These are phyloP conservation scores for Syndactyla subalaris DNA, from an alignment of 2,797 vertebrate species.

Conservation along the genomic window DNA sequence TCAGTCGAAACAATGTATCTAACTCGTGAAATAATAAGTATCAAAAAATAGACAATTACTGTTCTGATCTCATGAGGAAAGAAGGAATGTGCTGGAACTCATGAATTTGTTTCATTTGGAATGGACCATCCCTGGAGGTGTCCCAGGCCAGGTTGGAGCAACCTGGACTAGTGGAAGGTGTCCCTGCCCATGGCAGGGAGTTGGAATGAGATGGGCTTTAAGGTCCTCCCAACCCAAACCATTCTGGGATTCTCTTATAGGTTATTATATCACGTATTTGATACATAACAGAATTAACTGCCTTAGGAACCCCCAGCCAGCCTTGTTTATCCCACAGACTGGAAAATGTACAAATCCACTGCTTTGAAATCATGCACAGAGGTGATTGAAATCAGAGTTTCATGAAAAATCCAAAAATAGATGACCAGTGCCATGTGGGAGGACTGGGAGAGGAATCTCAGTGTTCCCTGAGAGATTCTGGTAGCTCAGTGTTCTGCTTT, in stretches of 20 bases:
- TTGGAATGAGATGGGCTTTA: not conserved
- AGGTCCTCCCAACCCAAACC: not conserved
- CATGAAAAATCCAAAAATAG: not conserved
- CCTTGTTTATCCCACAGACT: not conserved
- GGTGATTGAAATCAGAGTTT: not conserved
- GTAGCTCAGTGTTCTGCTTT: not conserved
- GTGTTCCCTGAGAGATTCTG: not conserved
- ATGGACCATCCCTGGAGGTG: not conserved
- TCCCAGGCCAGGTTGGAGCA: not conserved
- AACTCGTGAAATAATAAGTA: not conserved
- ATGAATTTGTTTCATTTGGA: not conserved
- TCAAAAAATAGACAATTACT: not conserved
- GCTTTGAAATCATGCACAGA: not conserved
- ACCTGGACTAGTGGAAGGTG: not conserved
- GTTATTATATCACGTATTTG: not conserved
- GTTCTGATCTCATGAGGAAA: not conserved
- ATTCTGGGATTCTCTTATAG: not conserved
- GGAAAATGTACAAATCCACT: not conserved
- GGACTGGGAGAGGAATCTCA: not conserved
- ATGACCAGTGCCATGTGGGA: not conserved
- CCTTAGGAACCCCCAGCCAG: not conserved
- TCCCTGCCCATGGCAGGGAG: not conserved
- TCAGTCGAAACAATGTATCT: not conserved
- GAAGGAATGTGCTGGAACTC: not conserved
- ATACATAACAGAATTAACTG: not conserved